Evolutionary conservation across 2,113 vertebrate genomes (phyloP).

Genomic region (Pyrgilauda ruficollis): DNA sequence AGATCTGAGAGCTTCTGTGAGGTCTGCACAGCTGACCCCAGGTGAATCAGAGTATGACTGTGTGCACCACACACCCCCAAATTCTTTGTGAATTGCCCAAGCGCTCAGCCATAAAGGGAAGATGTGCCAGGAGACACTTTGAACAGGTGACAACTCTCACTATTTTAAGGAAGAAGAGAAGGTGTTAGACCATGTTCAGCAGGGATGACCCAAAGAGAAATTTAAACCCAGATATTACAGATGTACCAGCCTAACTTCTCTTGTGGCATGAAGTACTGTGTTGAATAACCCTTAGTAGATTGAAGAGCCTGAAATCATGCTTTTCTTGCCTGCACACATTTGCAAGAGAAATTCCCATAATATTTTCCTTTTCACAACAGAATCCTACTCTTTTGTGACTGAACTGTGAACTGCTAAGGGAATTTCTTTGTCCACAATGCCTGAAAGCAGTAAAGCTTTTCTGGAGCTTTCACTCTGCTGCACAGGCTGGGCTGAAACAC

Average conservation of each 20-base stretch:
- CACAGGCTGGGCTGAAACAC: background rate
- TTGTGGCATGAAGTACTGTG: background rate
- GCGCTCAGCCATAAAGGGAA: background rate
- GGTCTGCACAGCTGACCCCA: background rate
- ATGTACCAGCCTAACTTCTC: background rate
- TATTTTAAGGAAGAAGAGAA: background rate
- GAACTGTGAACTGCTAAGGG: background rate
- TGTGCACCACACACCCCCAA: background rate
- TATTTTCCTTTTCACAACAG: background rate
- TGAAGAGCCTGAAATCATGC: background rate
- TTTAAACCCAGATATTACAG: background rate
- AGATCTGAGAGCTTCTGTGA: accelerated
- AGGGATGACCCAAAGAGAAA: background rate
- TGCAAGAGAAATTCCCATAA: background rate
- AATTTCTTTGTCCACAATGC: background rate
- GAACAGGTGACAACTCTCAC: background rate
- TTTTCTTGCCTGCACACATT: background rate
- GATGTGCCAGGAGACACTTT: background rate
- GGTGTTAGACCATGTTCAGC: background rate
- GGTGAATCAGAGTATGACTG: background rate
- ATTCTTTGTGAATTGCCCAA: background rate
- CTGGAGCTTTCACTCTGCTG: background rate
- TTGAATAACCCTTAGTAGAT: background rate
- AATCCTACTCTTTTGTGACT: background rate
- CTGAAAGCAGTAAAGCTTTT: background rate